Evolutionary conservation across 64 coral and sea anemone species (phyloP).

Genomic region (Platygyra sinensis): DNA sequence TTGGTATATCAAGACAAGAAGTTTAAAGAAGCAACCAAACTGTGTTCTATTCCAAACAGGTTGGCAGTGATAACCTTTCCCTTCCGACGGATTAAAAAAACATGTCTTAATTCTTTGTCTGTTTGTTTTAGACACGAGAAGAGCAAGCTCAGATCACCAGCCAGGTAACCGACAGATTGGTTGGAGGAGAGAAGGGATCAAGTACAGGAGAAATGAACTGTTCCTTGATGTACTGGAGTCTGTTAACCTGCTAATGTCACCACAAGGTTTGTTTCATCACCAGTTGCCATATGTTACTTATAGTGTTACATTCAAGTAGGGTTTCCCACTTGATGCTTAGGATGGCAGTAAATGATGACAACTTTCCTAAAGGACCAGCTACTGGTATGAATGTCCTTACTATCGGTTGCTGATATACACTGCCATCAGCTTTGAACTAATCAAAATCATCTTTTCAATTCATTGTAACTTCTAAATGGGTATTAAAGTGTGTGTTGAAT

Average conservation of each 20-base stretch:
- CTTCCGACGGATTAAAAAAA: no score
- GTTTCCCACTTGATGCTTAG: not conserved
- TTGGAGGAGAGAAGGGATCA: conserved; percentile 96
- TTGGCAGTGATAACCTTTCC: no score
- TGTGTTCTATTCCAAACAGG: no score
- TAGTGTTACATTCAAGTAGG: not conserved
- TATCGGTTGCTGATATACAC: conserved; percentile 20
- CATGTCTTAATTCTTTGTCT: not conserved
- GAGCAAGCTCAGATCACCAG: conserved; percentile 99
- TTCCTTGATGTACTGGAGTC: conserved; percentile 99
- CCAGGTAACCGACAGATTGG: conserved; percentile 99
- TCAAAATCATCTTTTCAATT: no score
- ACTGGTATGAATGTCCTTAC: conserved; percentile 28
- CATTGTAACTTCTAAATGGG: no score
- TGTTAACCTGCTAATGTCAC: conserved; percentile 99
- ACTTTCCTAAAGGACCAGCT: conserved; percentile 3
- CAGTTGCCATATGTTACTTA: not conserved
- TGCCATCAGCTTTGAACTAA: not conserved
- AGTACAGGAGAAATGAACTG: conserved; percentile 96
- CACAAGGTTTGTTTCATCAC: conserved; percentile 68
- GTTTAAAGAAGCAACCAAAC: no score
- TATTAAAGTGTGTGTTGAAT: no score
- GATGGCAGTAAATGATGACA: conserved; percentile 35
- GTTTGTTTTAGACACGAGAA: conserved; percentile 79
- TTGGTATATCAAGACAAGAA: no score